Evolutionary conservation across 2,113 vertebrate genomes (phyloP).

Genomic region (Alethe castanea): DNA sequence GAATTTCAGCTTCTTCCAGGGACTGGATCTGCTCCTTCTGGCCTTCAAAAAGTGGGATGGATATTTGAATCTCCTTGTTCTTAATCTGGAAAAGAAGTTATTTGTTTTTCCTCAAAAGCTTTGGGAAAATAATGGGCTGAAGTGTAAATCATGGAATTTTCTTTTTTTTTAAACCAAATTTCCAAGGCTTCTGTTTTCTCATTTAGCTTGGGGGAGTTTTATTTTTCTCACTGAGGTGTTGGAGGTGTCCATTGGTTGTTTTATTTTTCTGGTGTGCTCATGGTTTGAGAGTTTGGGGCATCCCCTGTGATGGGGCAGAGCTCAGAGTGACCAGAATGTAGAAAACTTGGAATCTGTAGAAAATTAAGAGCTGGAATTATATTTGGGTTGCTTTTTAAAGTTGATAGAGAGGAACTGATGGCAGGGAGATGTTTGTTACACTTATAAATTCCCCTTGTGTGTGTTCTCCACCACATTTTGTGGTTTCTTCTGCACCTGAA

Average conservation of each 20-base stretch:
- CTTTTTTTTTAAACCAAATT: no score
- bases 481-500: not conserved
- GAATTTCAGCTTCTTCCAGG: not conserved
- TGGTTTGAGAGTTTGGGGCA: not conserved
- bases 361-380: not conserved
- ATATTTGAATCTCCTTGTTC: not conserved
- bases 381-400: not conserved
- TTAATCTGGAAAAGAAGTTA: not conserved
- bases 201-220: not conserved
- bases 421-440: not conserved
- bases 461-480: rapidly evolving
- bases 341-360: not conserved
- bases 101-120: not conserved
- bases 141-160: not conserved
- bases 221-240: not conserved
- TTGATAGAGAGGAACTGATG: not conserved
- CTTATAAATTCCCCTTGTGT: not conserved
- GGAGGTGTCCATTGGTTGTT: not conserved
- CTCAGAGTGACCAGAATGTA: not conserved
- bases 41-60: not conserved
- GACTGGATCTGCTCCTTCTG: not conserved
- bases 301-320: not conserved
- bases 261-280: not conserved
- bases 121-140: rapidly evolving
- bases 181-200: not conserved